Evolutionary conservation across 2,797 vertebrate species (phyloP), one percentile per base, ranked within the genome.

Genomic region (Sciurus vulgaris): DNA sequence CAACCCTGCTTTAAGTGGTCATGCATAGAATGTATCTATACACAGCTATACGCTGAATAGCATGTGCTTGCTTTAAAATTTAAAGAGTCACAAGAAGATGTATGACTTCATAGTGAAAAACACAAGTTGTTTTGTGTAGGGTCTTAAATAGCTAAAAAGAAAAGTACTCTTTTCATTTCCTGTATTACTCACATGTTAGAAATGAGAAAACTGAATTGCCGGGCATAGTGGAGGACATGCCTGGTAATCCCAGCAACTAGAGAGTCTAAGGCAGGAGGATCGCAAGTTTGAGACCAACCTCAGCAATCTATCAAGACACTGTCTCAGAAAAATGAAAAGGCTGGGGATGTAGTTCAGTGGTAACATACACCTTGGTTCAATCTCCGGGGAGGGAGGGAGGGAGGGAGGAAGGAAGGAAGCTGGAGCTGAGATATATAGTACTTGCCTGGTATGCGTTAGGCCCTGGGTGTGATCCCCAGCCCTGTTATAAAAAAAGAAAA

Each of bases 21-120:
- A 0, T 2, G 2, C 72, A 22, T 1, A 22, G 38, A 83, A 20
- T 9, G 22, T 33, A 2, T 10, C 51, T 2, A 49, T 7, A 47
- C 4, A 59, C 24, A 70, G 61, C 14, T 47, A 93, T 20, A 92
- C 38, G 67, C 33, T 20, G 12, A 70, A 56, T 65, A 70, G 61
- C 15, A 82, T 3, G 33, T 77, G 61, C n/a, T 89, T 51, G 14
- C 65, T 89, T 93, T 65, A 86, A 91, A 91, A 56, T 15, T 22
- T 38, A 82, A 91, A 93, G 49, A 89, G 82, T 28, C 30, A 69
- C 65, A 63, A 72, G 79, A 92, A 94, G 33, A 38, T 14, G n/a
- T 67, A 56, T 49, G n/a, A 82, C 74, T 82, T 18, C 76, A 65
- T 15, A 78, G 3, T 74, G 76, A 86, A 81, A 91, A 79, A 74